Percentiles rank a stretch among this genome's conserved stretches.
Conservation (phyloP, 2,797 vertebrate species). For the Coccyzus lansbergi region DNA sequence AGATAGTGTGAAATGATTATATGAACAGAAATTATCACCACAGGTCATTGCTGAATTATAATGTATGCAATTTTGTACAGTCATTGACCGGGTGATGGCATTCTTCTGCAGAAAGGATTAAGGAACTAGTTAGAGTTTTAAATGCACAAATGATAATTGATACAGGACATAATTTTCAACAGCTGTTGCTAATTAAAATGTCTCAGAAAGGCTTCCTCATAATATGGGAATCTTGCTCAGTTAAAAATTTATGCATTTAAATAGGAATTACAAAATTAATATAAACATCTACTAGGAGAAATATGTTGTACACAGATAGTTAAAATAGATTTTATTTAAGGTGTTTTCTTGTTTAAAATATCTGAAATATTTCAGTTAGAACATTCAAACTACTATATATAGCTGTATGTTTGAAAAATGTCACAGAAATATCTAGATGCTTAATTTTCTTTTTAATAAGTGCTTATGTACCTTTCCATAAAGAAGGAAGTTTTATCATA, state of each 20-base stretch:
- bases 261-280: neutral
- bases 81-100: neutral
- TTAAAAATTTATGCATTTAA: neutral
- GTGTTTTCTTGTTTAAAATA: neutral
- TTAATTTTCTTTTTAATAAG: neutral
- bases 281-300: neutral
- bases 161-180: neutral
- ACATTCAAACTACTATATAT: neutral
- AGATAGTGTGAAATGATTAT: neutral
- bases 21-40: neutral
- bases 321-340: neutral
- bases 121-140: neutral
- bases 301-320: neutral
- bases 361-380: neutral
- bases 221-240: neutral
- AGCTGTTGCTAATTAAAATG: constrained; percentile 34
- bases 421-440: neutral
- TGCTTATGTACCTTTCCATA: neutral
- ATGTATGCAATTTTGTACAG: neutral
- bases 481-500: neutral
- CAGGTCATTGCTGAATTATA: neutral
- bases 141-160: neutral
- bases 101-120: neutral
- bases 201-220: neutral
- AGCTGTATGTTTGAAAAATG: neutral